Evolutionary conservation across 2,113 vertebrate species (phyloP).

Genomic region (Thamnophis sirtalis): DNA sequence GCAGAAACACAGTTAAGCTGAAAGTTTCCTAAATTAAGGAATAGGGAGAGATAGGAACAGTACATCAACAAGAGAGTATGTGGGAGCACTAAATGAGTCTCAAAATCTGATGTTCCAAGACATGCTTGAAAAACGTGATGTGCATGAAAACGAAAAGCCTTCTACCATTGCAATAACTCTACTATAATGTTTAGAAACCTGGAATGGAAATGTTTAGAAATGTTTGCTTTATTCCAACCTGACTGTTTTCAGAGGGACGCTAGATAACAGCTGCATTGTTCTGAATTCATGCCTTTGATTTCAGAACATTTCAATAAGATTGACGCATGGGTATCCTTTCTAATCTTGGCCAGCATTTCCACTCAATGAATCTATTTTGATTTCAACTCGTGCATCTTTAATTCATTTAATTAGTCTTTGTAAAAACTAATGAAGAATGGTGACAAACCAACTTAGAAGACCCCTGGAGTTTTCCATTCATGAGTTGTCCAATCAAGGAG

Average conservation of each 20-base stretch:
- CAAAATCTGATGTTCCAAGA: background rate
- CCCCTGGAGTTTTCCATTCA: conserved; percentile 26
- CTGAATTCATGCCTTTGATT: background rate
- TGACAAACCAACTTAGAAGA: conserved; percentile 14
- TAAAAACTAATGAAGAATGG: conserved; percentile 16
- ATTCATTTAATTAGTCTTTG: conserved; percentile 31
- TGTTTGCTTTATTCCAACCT: background rate
- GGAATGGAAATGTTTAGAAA: background rate
- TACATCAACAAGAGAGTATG: background rate
- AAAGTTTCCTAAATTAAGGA: background rate
- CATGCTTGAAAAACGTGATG: background rate
- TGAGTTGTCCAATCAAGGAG: conserved; percentile 17
- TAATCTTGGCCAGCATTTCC: conserved; percentile 19
- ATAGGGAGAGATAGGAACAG: background rate
- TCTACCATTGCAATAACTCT: background rate
- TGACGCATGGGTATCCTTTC: conserved; percentile 1
- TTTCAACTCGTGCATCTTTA: conserved; percentile 21
- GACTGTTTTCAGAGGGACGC: background rate
- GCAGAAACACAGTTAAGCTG: background rate
- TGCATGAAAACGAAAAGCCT: background rate
- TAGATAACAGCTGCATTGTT: background rate
- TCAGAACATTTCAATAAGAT: background rate
- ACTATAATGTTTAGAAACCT: background rate
- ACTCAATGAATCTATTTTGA: conserved; percentile 23
- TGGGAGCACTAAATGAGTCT: background rate